Evolutionary conservation across 2,888 invertebrate genomes (phyloP).

Genomic region (Aspidiotus destructor): DNA sequence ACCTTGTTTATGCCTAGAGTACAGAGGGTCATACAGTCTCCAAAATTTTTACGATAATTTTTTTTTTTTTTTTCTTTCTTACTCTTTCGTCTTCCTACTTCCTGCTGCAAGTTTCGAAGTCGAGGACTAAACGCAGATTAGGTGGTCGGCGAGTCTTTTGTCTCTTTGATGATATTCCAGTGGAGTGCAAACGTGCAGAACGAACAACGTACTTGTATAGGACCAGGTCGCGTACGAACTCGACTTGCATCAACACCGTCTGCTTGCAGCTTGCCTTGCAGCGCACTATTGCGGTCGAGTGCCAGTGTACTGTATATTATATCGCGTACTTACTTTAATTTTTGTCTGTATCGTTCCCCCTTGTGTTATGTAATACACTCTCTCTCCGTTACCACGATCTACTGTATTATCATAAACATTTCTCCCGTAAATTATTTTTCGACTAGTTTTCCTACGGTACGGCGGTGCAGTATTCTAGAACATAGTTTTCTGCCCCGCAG

Average conservation of each 20-base stretch:
- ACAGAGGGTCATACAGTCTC: slow-evolving; percentile 27
- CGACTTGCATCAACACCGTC: no score
- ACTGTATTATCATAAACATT: not conserved
- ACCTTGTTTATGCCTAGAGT: slow-evolving; percentile 29
- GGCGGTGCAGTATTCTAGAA: no score
- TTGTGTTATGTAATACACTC: not conserved
- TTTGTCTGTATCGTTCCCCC: slow-evolving; percentile 3
- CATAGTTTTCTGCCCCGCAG: no score
- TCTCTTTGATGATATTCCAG: no score
- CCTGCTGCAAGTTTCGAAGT: no score
- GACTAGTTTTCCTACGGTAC: no score
- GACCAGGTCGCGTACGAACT: no score
- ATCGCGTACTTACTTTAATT: not conserved
- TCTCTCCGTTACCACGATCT: not conserved
- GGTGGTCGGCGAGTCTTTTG: slow-evolving; percentile 14
- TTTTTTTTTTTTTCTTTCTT: not conserved
- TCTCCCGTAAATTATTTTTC: no score
- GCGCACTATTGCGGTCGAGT: slow-evolving; percentile 4
- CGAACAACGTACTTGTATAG: no score
- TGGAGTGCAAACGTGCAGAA: no score
- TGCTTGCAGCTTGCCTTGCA: not conserved
- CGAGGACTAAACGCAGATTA: not conserved
- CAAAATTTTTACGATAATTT: slow-evolving; percentile 25
- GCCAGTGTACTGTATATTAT: not conserved
- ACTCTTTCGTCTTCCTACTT: no score